A percentile compares a stretch with the other conserved stretches of the same genome.
phyloP scores from a whole-genome alignment of 2,113 vertebrate species.

The Scytalopus superciliaris region DNA sequence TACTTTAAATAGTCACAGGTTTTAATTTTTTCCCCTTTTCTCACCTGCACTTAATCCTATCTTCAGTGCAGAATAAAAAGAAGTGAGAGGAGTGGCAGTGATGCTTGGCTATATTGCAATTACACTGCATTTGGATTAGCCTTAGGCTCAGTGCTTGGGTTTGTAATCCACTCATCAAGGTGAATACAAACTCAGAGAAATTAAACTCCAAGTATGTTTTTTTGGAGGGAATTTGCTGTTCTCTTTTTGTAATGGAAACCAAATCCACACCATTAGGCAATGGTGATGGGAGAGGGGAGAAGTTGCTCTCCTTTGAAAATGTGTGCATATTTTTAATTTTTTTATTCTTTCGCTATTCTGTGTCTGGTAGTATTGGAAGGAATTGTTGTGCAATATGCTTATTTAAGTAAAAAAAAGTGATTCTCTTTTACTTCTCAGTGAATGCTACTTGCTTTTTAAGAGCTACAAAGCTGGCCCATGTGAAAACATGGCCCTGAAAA shows the following conservation, averaged over 20 bases:
- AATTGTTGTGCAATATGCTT: neutral
- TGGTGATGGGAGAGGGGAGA: neutral
- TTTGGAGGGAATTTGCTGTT: neutral
- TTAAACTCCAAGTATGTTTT: neutral
- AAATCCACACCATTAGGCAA: neutral
- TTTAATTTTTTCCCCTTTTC: neutral
- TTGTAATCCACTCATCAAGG: conserved; percentile 10
- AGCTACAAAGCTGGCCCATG: neutral
- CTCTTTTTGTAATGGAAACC: neutral
- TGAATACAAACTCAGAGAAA: conserved; percentile 4
- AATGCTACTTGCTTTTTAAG: neutral
- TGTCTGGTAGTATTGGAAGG: neutral
- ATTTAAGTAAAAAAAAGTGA: neutral
- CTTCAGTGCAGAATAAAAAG: conserved; percentile 27
- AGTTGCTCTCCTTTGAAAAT: neutral
- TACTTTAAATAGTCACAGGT: conserved; percentile 27
- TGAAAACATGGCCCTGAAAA: no score
- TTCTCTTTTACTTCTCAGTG: neutral
- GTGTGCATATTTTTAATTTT: neutral
- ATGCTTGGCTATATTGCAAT: neutral
- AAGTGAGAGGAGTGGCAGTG: neutral
- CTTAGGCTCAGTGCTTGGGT: neutral
- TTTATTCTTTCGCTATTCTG: neutral
- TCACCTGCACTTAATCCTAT: conserved; percentile 23
- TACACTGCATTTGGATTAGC: conserved; percentile 20